A percentile compares a stretch with the other conserved stretches of the same genome.
Evolutionary conservation across 2,113 vertebrate species (phyloP).

Genomic region (Prunella himalayana): DNA sequence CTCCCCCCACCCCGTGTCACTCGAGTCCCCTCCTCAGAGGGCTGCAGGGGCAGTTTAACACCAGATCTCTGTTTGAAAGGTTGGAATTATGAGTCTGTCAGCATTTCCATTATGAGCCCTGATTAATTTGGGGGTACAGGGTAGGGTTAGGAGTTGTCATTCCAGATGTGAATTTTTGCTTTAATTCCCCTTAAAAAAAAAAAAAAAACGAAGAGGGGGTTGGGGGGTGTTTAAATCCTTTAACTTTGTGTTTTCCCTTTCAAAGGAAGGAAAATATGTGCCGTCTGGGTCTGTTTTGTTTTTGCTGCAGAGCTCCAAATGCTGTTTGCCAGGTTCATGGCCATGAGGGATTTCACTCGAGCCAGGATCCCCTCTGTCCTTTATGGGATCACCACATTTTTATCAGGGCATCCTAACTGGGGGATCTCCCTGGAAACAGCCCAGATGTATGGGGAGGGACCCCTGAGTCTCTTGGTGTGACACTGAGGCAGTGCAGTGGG

Average conservation of each 20-base stretch:
- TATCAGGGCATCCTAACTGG: not conserved
- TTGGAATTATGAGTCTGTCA: conserved; percentile 52
- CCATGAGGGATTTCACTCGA: not conserved
- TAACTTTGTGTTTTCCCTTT: conserved; percentile 54
- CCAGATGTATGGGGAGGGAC: not conserved
- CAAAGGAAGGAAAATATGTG: conserved; percentile 59
- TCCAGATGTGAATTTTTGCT: conserved; percentile 70
- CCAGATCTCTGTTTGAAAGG: conserved; percentile 40
- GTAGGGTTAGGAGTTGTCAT: conserved; percentile 55
- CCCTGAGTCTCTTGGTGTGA: not conserved
- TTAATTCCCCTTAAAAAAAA: conserved; percentile 36
- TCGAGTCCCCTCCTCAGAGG: not conserved
- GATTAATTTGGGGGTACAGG: conserved; percentile 48
- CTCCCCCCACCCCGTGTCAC: not conserved
- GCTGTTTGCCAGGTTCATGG: conserved; percentile 28
- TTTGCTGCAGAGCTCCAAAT: conserved; percentile 39
- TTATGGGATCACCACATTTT: not conserved
- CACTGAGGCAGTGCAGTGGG: not conserved
- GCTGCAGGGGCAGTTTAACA: conserved; percentile 7
- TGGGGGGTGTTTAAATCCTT: not conserved
- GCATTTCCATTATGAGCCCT: conserved; percentile 54
- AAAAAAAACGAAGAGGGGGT: accelerated
- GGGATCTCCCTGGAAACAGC: not conserved
- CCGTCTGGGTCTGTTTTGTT: conserved; percentile 48
- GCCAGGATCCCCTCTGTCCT: not conserved